Percentiles rank a stretch among this genome's conserved stretches.
Conservation (phyloP, 2,113 vertebrate species). For the Melanotaenia duboulayi region DNA sequence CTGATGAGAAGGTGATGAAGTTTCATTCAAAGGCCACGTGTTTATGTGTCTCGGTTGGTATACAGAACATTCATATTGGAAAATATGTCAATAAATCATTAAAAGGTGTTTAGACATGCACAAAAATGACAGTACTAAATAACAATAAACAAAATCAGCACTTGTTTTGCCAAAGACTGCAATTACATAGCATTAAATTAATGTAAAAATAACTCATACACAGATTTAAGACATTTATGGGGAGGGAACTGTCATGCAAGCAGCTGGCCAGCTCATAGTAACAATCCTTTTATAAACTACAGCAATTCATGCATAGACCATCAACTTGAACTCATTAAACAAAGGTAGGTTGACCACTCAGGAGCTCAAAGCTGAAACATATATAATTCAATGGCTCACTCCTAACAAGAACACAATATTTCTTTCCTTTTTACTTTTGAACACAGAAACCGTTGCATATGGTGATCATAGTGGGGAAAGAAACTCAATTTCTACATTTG, state of each 20-base stretch:
- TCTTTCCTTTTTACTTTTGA: background rate
- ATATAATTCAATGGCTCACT: background rate
- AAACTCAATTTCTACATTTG: background rate
- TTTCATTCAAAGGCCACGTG: background rate
- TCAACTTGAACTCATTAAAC: background rate
- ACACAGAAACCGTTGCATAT: background rate
- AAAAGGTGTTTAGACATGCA: slow-evolving; percentile 8
- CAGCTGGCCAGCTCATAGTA: background rate
- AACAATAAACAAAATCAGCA: background rate
- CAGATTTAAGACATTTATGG: no score
- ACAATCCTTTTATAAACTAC: background rate
- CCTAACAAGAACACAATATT: no score
- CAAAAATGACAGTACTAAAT: background rate
- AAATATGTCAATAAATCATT: slow-evolving; percentile 17
- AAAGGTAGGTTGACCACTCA: background rate
- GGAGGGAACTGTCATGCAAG: no score
- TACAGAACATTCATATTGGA: background rate
- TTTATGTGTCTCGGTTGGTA: slow-evolving; percentile 21
- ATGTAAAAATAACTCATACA: background rate
- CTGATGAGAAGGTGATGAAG: slow-evolving; percentile 37
- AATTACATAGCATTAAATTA: background rate
- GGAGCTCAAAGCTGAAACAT: background rate
- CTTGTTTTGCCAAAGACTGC: background rate
- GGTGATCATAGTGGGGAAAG: no score
- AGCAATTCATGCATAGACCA: no score